Evolutionary conservation across 2,888 invertebrate genomes (phyloP).

Genomic region (Fragum whitleyi): DNA sequence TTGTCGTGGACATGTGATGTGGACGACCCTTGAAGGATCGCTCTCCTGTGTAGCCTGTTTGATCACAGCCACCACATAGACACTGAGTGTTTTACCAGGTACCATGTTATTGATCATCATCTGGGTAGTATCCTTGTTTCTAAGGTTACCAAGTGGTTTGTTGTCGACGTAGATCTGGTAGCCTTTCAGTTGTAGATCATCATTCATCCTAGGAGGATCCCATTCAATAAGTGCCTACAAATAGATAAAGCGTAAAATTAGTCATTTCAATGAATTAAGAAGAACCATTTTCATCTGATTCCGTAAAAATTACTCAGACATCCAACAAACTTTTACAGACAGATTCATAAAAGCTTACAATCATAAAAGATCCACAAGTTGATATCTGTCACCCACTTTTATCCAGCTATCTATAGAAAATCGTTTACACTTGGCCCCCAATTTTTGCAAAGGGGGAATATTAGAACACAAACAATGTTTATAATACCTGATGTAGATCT

Average conservation of each 20-base stretch:
- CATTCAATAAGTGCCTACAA: constrained; percentile 81
- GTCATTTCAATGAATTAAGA: too few species aligned
- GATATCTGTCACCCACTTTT: too few species aligned
- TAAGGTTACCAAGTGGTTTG: constrained; percentile 79
- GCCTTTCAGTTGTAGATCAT: constrained; percentile 80
- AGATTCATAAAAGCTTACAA: too few species aligned
- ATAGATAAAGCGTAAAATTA: too few species aligned
- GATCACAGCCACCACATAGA: constrained; percentile 81
- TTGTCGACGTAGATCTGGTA: constrained; percentile 83
- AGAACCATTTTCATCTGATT: too few species aligned
- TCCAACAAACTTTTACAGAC: too few species aligned
- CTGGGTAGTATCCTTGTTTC: constrained; percentile 75
- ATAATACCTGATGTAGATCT: constrained; percentile 80
- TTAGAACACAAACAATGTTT: too few species aligned
- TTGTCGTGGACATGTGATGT: constrained; percentile 81
- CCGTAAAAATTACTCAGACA: too few species aligned
- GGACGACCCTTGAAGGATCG: constrained; percentile 78
- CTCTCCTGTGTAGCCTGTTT: constrained; percentile 80
- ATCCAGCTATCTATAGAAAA: too few species aligned
- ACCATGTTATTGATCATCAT: constrained; percentile 83
- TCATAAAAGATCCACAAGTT: too few species aligned
- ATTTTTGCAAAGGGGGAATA: too few species aligned
- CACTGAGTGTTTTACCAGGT: constrained; percentile 82
- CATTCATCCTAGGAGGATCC: constrained; percentile 77
- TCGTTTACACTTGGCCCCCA: too few species aligned